phyloP scores from a whole-genome alignment of 2,797 vertebrate species.

The Gallirallus australis region DNA sequence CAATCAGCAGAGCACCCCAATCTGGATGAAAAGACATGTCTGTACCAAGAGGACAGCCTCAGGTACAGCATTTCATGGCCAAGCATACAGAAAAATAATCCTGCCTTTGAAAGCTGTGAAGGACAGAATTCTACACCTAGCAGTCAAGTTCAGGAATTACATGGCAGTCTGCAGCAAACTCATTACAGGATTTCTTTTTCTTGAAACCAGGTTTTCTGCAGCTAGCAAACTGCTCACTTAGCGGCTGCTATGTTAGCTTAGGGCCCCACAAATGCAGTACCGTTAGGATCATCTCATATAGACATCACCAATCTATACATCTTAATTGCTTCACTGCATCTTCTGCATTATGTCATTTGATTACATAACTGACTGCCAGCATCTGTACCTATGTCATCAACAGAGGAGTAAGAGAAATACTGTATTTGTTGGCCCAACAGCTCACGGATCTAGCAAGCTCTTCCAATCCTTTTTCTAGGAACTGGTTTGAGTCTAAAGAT shows the following conservation, averaged over 20 bases:
- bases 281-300: neutral
- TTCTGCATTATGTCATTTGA: neutral
- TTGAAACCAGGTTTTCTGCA: neutral
- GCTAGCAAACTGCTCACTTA: neutral
- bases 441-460: neutral
- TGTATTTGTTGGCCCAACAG: neutral
- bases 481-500: neutral
- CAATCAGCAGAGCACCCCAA: neutral
- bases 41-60: neutral
- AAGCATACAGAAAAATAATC: neutral
- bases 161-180: fast-evolving
- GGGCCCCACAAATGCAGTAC: neutral
- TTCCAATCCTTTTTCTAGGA: neutral
- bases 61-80: neutral
- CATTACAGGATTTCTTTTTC: neutral
- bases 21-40: neutral
- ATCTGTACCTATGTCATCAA: neutral
- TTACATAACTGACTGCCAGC: neutral
- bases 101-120: neutral
- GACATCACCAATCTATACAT: neutral
- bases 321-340: neutral
- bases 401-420: neutral
- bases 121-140: neutral
- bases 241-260: neutral
- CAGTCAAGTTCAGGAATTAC: neutral